Evolutionary conservation across 2,113 vertebrate species (phyloP).

Genomic region (Misgurnus mizolepis): DNA sequence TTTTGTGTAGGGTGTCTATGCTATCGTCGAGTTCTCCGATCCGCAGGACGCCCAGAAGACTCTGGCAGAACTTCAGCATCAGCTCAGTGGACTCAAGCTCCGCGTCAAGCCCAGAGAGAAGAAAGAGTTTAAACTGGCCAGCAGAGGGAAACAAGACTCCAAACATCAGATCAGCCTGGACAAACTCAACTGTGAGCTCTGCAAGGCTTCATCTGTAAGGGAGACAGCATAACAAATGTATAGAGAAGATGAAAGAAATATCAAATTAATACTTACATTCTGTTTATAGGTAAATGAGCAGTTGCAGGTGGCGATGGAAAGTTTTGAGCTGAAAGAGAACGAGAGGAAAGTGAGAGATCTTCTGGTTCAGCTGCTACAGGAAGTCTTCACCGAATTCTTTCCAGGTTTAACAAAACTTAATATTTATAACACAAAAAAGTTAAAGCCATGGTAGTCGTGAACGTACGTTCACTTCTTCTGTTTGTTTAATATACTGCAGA

Average conservation of each 20-base stretch:
- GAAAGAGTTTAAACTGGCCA: constrained; percentile 83
- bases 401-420: constrained; percentile 74
- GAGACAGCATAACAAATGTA: not conserved
- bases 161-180: constrained; percentile 66
- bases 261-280: not conserved
- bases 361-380: constrained; percentile 83
- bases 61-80: constrained; percentile 75
- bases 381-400: constrained; percentile 89
- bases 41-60: constrained; percentile 59
- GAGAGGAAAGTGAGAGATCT: constrained; percentile 80
- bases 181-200: constrained; percentile 70
- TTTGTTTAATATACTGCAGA: constrained; percentile 65
- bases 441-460: not conserved
- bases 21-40: constrained; percentile 84
- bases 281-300: constrained; percentile 79
- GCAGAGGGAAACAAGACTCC: constrained; percentile 67
- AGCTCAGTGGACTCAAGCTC: constrained; percentile 76
- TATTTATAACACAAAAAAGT: too few relatives aligned
- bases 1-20: constrained; percentile 80
- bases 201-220: constrained; percentile 76
- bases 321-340: constrained; percentile 79
- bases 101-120: constrained; percentile 82
- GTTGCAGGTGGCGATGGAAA: constrained; percentile 77
- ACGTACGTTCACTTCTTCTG: not conserved
- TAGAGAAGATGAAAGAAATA: too few relatives aligned